Evolutionary conservation across 2,113 vertebrate species (phyloP).

Genomic region (Tympanuchus pallidicinctus): DNA sequence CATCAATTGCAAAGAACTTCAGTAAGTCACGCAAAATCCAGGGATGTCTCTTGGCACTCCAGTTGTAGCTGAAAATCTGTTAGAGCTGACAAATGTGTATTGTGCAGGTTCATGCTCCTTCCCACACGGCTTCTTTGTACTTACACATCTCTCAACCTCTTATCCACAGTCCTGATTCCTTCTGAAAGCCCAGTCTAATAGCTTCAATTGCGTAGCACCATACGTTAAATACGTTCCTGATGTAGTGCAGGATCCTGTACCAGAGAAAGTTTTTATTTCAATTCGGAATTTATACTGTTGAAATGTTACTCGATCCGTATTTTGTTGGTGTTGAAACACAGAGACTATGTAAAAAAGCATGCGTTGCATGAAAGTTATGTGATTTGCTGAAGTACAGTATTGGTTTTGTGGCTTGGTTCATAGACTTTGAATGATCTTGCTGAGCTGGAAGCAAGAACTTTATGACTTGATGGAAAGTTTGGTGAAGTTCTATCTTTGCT

Average conservation of each 20-base stretch:
- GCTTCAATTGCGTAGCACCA: not conserved
- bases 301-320: not conserved
- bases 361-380: not conserved
- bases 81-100: not conserved
- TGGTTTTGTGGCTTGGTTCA: not conserved
- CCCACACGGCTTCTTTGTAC: not conserved
- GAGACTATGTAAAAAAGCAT: not conserved
- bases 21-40: constrained; percentile 3
- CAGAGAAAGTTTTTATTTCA: not conserved
- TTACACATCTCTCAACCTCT: not conserved
- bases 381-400: not conserved
- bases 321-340: not conserved
- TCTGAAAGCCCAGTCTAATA: not conserved
- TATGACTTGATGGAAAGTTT: accelerated
- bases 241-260: not conserved
- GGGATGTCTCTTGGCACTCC: not conserved
- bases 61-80: constrained; percentile 1
- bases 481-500: not conserved
- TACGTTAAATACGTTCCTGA: not conserved
- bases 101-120: not conserved
- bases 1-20: not conserved
- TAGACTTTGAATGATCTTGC: not conserved
- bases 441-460: not conserved
- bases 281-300: not conserved
- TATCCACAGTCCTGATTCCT: not conserved